These are phyloP conservation scores for Drosophila serrata DNA, from an alignment of 1,140 invertebrate species.

Conservation along the genomic window DNA sequence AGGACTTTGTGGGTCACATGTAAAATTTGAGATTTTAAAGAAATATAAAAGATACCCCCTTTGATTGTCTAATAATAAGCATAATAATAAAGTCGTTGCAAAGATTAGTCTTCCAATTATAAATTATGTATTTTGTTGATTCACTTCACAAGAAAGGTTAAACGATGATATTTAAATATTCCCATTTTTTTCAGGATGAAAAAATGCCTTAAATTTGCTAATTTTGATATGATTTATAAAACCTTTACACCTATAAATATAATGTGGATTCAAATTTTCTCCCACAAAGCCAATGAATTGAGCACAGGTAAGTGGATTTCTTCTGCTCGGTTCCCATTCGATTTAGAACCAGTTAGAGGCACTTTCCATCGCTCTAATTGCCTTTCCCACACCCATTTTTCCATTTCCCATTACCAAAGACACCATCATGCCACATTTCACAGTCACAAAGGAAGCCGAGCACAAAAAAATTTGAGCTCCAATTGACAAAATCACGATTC, in stretches of 20 bases:
- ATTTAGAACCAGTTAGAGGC: slow-evolving; percentile 33
- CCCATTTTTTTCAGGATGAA: no score
- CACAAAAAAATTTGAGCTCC: slow-evolving; percentile 53
- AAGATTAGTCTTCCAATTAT: no score
- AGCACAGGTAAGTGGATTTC: slow-evolving; percentile 15
- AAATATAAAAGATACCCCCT: background rate
- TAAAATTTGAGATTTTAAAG: background rate
- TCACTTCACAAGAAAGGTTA: no score
- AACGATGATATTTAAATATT: no score
- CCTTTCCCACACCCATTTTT: slow-evolving; percentile 54
- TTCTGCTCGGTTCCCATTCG: slow-evolving; percentile 15
- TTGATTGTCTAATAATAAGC: background rate
- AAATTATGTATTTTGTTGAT: no score
- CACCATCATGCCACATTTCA: slow-evolving; percentile 28
- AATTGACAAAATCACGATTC: slow-evolving; percentile 76
- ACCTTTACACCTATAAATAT: background rate
- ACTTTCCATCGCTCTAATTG: slow-evolving; percentile 55
- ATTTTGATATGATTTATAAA: no score
- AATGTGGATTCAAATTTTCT: background rate
- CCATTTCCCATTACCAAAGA: slow-evolving; percentile 36
- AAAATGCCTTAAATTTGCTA: no score
- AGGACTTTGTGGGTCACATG: slow-evolving; percentile 13
- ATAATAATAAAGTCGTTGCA: no score
- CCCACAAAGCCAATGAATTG: background rate
- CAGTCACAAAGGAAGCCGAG: slow-evolving; percentile 40